These are phyloP conservation scores for Tiliacea aurago DNA, from an alignment of 2,888 invertebrate genomes.

Conservation along the genomic window DNA sequence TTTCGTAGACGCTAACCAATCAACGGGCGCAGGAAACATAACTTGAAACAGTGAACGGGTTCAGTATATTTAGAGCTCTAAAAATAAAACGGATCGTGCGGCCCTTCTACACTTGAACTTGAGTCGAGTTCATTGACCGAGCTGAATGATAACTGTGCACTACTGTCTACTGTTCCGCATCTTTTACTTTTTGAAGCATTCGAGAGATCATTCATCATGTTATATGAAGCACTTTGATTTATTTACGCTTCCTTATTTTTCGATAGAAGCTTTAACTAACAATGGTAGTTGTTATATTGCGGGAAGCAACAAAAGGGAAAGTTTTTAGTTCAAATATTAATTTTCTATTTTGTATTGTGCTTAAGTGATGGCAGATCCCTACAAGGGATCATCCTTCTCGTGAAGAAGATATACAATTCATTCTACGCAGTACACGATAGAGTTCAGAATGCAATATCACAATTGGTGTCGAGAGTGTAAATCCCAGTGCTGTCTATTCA, in stretches of 20 bases:
- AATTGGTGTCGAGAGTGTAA: conserved; percentile 49
- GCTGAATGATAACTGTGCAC: conserved; percentile 75
- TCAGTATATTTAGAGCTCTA: conserved; percentile 85
- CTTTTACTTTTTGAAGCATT: conserved; percentile 61
- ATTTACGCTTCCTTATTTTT: conserved; percentile 39
- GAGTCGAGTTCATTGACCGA: conserved; percentile 82
- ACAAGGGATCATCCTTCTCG: conserved; percentile 14
- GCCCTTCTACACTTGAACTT: conserved; percentile 88
- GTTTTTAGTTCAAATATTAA: conserved; percentile 37
- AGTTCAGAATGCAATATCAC: conserved; percentile 44
- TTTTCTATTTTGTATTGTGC: conserved; percentile 31
- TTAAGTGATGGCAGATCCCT: conserved; percentile 40
- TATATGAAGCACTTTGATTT: conserved; percentile 48
- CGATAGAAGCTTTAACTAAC: conserved; percentile 14
- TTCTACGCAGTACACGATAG: conserved; percentile 18
- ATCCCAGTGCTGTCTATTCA: conserved; percentile 52
- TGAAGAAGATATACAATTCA: conserved; percentile 8
- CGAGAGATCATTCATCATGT: conserved; percentile 54
- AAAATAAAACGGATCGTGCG: conserved; percentile 83
- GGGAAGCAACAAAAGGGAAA: conserved; percentile 22
- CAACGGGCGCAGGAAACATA: conserved; percentile 76
- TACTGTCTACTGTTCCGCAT: conserved; percentile 64
- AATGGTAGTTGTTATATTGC: conserved; percentile 3
- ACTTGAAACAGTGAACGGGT: conserved; percentile 69
- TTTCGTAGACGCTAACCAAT: conserved; percentile 67